phyloP scores from a whole-genome alignment of 1,140 invertebrate species.

The Melitaea cinxia region DNA sequence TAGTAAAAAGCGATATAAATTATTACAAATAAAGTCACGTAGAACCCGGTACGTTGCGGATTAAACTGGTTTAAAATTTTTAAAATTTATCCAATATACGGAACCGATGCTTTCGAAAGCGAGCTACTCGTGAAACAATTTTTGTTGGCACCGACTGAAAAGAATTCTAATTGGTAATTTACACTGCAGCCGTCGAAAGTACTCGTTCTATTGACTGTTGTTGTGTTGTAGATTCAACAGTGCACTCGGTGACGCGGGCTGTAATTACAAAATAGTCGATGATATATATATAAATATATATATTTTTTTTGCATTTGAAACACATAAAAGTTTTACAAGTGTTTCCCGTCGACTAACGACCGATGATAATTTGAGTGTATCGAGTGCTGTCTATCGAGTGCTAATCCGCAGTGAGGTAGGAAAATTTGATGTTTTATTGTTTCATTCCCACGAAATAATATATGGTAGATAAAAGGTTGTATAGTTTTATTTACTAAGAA shows the following conservation, averaged over 20 bases:
- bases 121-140: conserved; percentile 34
- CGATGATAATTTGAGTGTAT: background rate
- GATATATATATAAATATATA: background rate
- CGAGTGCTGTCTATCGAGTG: no score
- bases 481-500: no score
- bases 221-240: conserved; percentile 21
- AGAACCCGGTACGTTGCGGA: no score
- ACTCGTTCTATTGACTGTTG: conserved; percentile 23
- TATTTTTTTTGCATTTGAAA: background rate
- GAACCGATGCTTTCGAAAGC: conserved; percentile 35
- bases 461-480: no score
- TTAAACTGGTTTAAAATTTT: no score
- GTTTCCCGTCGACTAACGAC: background rate
- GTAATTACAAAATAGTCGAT: conserved; percentile 10
- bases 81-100: no score
- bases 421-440: no score
- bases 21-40: no score
- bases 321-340: conserved; percentile 3
- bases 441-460: no score
- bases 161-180: conserved; percentile 69
- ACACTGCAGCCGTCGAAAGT: conserved; percentile 47
- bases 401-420: no score
- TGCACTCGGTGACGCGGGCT: conserved; percentile 13
- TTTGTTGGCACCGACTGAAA: conserved; percentile 57
- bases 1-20: no score